These are phyloP conservation scores for Polydesmus complanatus DNA, from an alignment of 2,888 invertebrate genomes.

Conservation along the genomic window DNA sequence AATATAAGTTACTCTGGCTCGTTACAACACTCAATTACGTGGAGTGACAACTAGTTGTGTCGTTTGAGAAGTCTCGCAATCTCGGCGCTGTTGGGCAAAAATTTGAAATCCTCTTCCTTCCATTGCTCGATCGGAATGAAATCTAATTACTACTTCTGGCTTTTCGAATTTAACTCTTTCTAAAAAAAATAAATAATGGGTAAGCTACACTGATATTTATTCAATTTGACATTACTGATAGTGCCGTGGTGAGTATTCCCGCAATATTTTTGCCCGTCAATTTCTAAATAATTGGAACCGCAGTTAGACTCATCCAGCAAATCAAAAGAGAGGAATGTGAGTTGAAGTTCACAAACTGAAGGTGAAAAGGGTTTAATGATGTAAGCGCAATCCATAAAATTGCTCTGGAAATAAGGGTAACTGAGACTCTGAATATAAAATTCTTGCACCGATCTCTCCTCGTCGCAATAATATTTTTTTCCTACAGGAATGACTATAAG, in stretches of 20 bases:
- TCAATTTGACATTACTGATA: slow-evolving; percentile 18
- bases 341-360: slow-evolving; percentile 19
- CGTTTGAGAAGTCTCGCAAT: slow-evolving; percentile 17
- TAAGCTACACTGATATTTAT: not conserved
- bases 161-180: slow-evolving; percentile 21
- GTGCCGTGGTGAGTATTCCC: slow-evolving; percentile 21
- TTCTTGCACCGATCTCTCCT: slow-evolving; percentile 14
- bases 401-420: slow-evolving; percentile 16
- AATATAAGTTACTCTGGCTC: no score
- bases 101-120: slow-evolving; percentile 20
- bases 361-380: slow-evolving; percentile 17
- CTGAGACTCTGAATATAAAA: slow-evolving; percentile 14
- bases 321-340: slow-evolving; percentile 20
- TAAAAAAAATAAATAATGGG: slow-evolving; percentile 12
- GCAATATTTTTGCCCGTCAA: slow-evolving; percentile 20
- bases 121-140: slow-evolving; percentile 20
- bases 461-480: slow-evolving; percentile 18
- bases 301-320: slow-evolving; percentile 21
- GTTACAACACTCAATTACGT: not conserved
- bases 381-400: slow-evolving; percentile 21
- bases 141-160: slow-evolving; percentile 19
- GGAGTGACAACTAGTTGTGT: not conserved
- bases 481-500: not conserved
- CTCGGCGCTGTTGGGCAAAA: slow-evolving; percentile 18
- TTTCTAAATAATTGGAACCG: slow-evolving; percentile 20